phyloP scores from a whole-genome alignment of 2,797 vertebrate species.

The Intellagama lesueurii region DNA sequence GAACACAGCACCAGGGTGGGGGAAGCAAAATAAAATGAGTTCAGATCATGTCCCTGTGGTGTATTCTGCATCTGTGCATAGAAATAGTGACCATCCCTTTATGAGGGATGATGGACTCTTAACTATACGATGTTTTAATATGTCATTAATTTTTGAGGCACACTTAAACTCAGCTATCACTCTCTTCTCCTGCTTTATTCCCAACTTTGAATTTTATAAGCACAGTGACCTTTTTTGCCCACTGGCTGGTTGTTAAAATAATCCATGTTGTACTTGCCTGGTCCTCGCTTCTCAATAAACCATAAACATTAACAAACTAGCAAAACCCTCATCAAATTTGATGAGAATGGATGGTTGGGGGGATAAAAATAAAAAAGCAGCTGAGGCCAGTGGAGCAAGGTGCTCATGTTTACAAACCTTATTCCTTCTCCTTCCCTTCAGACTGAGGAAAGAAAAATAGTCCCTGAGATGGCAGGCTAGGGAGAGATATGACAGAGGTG shows the following conservation, averaged over 20 bases:
- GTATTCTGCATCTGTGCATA: slow-evolving; percentile 58
- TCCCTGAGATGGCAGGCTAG: not conserved
- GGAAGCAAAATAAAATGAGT: not conserved
- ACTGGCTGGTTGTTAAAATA: slow-evolving; percentile 64
- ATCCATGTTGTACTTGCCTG: slow-evolving; percentile 43
- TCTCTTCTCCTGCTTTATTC: slow-evolving; percentile 55
- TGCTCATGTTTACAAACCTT: not conserved
- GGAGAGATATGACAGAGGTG: not conserved
- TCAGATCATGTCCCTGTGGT: not conserved
- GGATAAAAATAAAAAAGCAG: not conserved
- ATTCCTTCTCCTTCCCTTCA: not conserved
- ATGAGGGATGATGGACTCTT: slow-evolving; percentile 56
- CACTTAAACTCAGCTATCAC: slow-evolving; percentile 55
- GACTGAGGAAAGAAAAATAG: not conserved
- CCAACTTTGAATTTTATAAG: slow-evolving; percentile 62
- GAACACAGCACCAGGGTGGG: not conserved
- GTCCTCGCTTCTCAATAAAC: not conserved
- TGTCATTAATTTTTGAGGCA: slow-evolving; percentile 68
- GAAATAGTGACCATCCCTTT: slow-evolving; percentile 56
- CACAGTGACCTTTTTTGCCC: slow-evolving; percentile 58
- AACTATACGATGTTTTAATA: slow-evolving; percentile 68
- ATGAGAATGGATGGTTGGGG: not conserved
- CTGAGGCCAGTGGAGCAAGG: not conserved
- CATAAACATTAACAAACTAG: slow-evolving; percentile 23
- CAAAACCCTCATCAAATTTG: not conserved